Conservation (phyloP, 2,888 invertebrate species). For the Hedya salicella region DNA sequence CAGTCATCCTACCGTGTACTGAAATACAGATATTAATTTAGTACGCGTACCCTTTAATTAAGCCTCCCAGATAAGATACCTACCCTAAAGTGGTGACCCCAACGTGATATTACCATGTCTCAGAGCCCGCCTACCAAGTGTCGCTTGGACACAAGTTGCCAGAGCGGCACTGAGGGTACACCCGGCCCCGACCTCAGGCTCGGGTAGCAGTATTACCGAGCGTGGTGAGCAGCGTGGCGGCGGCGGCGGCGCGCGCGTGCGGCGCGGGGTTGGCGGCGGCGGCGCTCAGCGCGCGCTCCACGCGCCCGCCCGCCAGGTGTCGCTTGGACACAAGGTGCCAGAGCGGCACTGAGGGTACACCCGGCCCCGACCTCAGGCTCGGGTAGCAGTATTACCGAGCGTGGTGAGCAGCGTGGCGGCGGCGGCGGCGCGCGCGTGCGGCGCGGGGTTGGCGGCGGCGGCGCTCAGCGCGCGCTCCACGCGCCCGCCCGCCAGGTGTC, state of each 20-base stretch:
- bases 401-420: slow-evolving; percentile 78
- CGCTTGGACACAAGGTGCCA: slow-evolving; percentile 84
- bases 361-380: too few species aligned
- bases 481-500: slow-evolving; percentile 77
- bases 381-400: slow-evolving; percentile 67
- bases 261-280: slow-evolving; percentile 77
- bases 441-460: slow-evolving; percentile 76
- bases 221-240: slow-evolving; percentile 76
- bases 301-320: slow-evolving; percentile 76
- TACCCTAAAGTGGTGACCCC: too few species aligned
- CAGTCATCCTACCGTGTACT: too few species aligned
- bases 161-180: too few species aligned
- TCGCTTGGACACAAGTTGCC: slow-evolving; percentile 84
- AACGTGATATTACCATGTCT: too few species aligned
- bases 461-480: slow-evolving; percentile 75
- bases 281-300: slow-evolving; percentile 74
- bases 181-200: too few species aligned
- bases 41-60: too few species aligned
- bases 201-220: slow-evolving; percentile 71
- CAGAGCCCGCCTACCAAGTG: slow-evolving; percentile 76
- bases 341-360: too few species aligned
- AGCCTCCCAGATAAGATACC: too few species aligned
- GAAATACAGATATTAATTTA: too few species aligned
- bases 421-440: slow-evolving; percentile 75
- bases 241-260: slow-evolving; percentile 75